Base-by-base conservation (phyloP, 2,113 vertebrate genomes). In the rabbit (Oryctolagus cuniculus) region DNA sequence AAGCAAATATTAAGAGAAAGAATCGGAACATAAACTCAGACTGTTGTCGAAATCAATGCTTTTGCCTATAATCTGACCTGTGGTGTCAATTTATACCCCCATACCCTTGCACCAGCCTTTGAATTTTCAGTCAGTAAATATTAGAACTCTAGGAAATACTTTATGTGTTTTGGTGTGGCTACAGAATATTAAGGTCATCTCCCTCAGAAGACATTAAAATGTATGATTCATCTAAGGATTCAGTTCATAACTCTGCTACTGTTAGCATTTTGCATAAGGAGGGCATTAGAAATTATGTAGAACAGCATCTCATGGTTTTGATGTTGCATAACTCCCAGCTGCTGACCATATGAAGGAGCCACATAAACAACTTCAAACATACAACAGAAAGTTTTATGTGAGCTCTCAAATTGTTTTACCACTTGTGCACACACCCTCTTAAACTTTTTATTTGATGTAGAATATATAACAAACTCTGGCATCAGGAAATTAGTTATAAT, bases 281-380 rank as follows among this genome's bases (percentile, higher is more conserved):
- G 49, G 38, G 24, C 87, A 94, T n/a, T 93, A 87, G 63, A 64
- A 95, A 93, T 96, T 92, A 92, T 74, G 81, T 79, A 80, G 63
- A 95, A 77, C 44, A 83, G 44, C 81, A 89, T 88, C 95, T 93
- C 84, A 69, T 53, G 66, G 70, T 69, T 90, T 90, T 94, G 87
- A 88, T 91, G 55, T 96, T 96, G 51, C 58, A 55, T 90, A 97
- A 96, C 63, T 92, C 63, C 80, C 97, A 97, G 93, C 90, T 97
- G 96, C 70, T 87, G 70, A 93, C 87, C 96, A 96, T 89, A 95
- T 97, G 92, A 95, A 86, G 36, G 63, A 84, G 4, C 5, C 34
- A 66, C 55, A 81, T 85, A 95, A 94, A 96, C 78, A 95, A 96
- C 1, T 78, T 78, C 74, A 88, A 89, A 73, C 17, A 38, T 63